Evolutionary conservation across 2,113 vertebrate species (phyloP).

Genomic region (Prionailurus viverrinus): DNA sequence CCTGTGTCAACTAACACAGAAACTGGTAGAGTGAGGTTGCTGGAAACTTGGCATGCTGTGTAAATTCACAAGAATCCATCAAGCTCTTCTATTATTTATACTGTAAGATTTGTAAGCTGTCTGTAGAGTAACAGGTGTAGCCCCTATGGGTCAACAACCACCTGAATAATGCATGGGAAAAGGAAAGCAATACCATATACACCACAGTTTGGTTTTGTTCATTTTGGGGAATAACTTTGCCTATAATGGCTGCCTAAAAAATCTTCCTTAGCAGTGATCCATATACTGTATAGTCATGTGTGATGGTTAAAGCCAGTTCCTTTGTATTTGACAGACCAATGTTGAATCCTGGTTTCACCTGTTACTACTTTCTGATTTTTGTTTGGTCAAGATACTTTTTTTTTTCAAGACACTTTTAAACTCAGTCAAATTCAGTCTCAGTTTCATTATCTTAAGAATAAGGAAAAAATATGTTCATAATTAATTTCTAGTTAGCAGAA

Average conservation of each 20-base stretch:
- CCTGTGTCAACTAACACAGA: conserved; percentile 69
- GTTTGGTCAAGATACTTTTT: conserved; percentile 8
- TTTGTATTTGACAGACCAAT: neutral
- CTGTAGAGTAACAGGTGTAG: conserved; percentile 81
- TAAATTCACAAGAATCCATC: conserved; percentile 76
- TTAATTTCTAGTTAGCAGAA: conserved; percentile 11
- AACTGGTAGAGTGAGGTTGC: conserved; percentile 68
- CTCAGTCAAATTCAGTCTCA: neutral
- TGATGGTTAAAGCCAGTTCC: neutral
- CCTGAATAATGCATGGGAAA: conserved; percentile 85
- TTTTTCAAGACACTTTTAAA: neutral
- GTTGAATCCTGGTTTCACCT: neutral
- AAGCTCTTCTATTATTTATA: conserved; percentile 86
- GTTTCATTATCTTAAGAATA: conserved; percentile 17
- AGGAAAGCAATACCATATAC: conserved; percentile 71
- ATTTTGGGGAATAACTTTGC: conserved; percentile 78
- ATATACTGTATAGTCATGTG: no score
- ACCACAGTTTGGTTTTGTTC: conserved; percentile 74
- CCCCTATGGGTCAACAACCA: conserved; percentile 79
- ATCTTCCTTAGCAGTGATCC: neutral
- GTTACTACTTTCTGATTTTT: neutral
- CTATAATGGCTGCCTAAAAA: conserved; percentile 25
- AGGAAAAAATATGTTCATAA: neutral
- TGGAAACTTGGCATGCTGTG: conserved; percentile 75
- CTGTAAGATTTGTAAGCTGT: conserved; percentile 84